Evolutionary conservation across 2,113 vertebrate species (phyloP).

Genomic region (Stigmatopora argus): DNA sequence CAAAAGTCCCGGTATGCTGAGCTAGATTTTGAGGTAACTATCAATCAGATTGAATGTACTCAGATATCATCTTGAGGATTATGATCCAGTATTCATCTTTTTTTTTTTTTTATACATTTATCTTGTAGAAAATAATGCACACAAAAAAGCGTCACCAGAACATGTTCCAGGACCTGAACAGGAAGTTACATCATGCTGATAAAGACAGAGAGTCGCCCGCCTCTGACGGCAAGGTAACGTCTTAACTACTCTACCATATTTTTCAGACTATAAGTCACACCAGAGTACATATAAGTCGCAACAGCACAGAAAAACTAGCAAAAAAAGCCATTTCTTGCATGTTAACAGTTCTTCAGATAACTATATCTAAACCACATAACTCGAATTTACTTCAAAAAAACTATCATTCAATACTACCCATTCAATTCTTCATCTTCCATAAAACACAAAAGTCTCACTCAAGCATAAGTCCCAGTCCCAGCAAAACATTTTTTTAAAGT

Average conservation of each 20-base stretch:
- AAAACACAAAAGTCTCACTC: no score
- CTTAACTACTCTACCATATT: slow-evolving; percentile 1
- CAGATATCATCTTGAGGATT: neutral
- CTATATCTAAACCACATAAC: no score
- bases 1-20: slow-evolving; percentile 97
- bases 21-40: slow-evolving; percentile 94
- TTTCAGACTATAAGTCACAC: no score
- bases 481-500: no score
- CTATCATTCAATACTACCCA: no score
- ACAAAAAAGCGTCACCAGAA: slow-evolving; percentile 98
- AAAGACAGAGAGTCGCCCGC: slow-evolving; percentile 91
- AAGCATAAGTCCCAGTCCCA: no score
- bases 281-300: no score
- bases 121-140: slow-evolving; percentile 94
- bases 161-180: slow-evolving; percentile 98
- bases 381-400: no score
- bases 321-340: no score
- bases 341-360: no score
- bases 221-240: slow-evolving; percentile 86
- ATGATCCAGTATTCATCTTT: neutral
- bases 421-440: no score
- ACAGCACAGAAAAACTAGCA: no score
- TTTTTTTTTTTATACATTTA: slow-evolving; percentile 15
- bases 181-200: slow-evolving; percentile 90
- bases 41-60: neutral